Evolutionary conservation across 2,797 vertebrate genomes (phyloP).

Genomic region (Spinibarbus caldwelli): DNA sequence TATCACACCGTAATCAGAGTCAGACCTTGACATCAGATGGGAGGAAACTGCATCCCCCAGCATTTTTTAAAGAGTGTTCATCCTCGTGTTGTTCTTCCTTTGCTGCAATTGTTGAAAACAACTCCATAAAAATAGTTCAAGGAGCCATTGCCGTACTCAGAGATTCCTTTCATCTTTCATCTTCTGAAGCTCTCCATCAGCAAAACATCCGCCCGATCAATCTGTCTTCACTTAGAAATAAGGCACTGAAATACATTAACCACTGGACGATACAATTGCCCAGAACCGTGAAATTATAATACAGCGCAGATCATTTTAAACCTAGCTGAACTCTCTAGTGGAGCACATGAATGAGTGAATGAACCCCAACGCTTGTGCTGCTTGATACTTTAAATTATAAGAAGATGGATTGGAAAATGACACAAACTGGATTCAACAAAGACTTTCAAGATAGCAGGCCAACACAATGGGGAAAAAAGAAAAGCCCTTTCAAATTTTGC

Average conservation of each 20-base stretch:
- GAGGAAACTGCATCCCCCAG: constrained; percentile 60
- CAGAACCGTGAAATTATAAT: constrained; percentile 19
- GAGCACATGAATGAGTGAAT: background rate
- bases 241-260: constrained; percentile 53
- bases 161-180: constrained; percentile 80
- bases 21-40: constrained; percentile 46
- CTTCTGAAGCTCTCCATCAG: constrained; percentile 77
- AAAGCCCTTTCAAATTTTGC: background rate
- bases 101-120: constrained; percentile 74
- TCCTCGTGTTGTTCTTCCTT: constrained; percentile 67
- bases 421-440: background rate
- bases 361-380: background rate
- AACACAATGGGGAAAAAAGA: background rate
- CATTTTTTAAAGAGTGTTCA: constrained; percentile 48
- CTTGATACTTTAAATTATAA: constrained; percentile 2
- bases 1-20: constrained; percentile 32
- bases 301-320: background rate
- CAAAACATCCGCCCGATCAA: constrained; percentile 64
- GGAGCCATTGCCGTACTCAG: constrained; percentile 73
- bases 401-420: background rate
- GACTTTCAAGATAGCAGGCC: background rate
- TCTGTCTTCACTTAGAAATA: constrained; percentile 69
- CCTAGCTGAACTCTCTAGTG: constrained; percentile 12
- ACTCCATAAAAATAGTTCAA: constrained; percentile 73
- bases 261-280: constrained; percentile 57